Conservation (phyloP, 2,888 invertebrate species). For the Sarcophaga rosellei region DNA sequence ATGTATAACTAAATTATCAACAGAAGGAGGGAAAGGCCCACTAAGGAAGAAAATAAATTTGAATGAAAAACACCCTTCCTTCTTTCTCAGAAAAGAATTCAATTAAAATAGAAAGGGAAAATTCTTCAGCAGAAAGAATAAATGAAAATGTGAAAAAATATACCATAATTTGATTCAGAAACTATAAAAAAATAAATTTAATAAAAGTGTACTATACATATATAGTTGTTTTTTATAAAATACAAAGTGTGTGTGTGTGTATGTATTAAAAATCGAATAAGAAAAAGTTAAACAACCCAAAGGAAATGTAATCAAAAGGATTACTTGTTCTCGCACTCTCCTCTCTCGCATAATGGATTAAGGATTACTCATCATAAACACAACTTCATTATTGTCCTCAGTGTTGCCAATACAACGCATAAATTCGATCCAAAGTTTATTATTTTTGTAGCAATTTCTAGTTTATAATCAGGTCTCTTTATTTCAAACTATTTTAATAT, state of each 20-base stretch:
- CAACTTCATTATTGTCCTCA: constrained; percentile 14
- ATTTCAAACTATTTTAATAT: background rate
- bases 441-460: background rate
- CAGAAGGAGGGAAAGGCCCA: background rate
- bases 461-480: background rate
- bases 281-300: background rate
- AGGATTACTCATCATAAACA: constrained; percentile 56
- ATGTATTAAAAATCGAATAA: background rate
- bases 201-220: background rate
- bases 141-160: background rate
- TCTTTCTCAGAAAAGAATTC: background rate
- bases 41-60: constrained; percentile 16
- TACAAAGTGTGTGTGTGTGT: background rate
- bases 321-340: background rate
- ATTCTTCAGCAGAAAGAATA: background rate
- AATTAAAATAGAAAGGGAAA: background rate
- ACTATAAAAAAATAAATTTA: constrained; percentile 9
- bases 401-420: constrained; percentile 30
- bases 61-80: constrained; percentile 15
- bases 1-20: constrained; percentile 37
- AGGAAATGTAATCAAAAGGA: background rate
- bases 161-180: background rate
- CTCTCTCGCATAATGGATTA: constrained; percentile 18
- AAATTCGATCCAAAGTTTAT: background rate
- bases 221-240: background rate